Percentiles rank a stretch among this genome's conserved stretches.
phyloP scores from a whole-genome alignment of 2,113 vertebrate species.

The Prolemur simus region DNA sequence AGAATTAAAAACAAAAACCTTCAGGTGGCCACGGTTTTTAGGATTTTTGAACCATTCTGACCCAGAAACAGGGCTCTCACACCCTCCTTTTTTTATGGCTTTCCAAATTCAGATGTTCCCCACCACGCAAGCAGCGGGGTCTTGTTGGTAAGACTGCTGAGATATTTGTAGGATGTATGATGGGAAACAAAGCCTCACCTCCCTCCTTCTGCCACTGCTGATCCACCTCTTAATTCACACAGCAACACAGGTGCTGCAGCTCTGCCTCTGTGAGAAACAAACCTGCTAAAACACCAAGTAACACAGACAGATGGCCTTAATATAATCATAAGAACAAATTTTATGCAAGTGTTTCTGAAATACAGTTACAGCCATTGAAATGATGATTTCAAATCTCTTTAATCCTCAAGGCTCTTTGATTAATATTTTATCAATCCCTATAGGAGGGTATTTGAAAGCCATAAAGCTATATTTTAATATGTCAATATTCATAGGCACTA shows the following conservation, averaged over 20 bases:
- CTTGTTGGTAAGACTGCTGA: rapidly evolving
- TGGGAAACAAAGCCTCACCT: neutral
- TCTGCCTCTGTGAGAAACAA: neutral
- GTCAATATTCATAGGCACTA: neutral
- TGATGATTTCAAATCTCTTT: neutral
- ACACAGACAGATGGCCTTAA: neutral
- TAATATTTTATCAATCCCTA: neutral
- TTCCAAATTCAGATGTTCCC: neutral
- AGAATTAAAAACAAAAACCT: too few species aligned
- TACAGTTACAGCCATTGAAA: neutral
- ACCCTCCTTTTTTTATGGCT: neutral
- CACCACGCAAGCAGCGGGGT: rapidly evolving
- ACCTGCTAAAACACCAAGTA: neutral
- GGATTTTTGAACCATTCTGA: neutral
- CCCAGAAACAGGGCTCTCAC: neutral
- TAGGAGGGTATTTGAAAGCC: neutral
- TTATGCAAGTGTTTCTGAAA: neutral
- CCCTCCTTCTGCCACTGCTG: rapidly evolving
- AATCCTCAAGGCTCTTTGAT: neutral
- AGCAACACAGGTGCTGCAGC: neutral
- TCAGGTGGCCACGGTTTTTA: neutral
- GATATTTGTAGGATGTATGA: neutral
- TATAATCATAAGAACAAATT: neutral
- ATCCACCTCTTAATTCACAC: neutral
- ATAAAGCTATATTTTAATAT: neutral